Conservation (phyloP, 2,113 vertebrate genomes). For the Lasiurus cinereus region DNA sequence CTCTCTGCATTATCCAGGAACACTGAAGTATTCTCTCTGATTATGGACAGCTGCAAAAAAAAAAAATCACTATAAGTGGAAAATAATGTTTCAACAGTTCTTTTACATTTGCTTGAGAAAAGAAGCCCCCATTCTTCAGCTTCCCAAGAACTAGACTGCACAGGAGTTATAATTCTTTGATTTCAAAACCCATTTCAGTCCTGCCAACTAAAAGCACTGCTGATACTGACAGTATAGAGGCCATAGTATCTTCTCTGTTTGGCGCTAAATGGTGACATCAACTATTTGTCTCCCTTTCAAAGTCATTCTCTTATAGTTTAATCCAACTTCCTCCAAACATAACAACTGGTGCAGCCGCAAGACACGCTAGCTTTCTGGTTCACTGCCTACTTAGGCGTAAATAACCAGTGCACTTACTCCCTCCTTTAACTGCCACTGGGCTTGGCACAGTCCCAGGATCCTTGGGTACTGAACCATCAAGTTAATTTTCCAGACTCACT, state of each 20-base stretch:
- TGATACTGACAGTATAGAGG: not conserved
- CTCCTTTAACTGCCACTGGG: not conserved
- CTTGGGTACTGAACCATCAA: conserved; percentile 72
- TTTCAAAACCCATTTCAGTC: not conserved
- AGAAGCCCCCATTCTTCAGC: not conserved
- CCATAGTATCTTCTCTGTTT: not conserved
- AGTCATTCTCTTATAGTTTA: conserved; percentile 43
- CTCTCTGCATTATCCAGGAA: not conserved
- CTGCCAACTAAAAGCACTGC: not conserved
- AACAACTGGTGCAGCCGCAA: conserved; percentile 44
- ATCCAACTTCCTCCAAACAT: conserved; percentile 58
- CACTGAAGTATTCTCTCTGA: not conserved
- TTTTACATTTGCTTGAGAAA: conserved; percentile 7
- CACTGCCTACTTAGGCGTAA: conserved; percentile 35
- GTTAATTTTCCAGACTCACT: conserved; percentile 71
- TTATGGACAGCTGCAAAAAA: not conserved
- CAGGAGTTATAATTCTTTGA: not conserved
- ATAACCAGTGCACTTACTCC: not conserved
- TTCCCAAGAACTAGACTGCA: not conserved
- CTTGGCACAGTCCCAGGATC: conserved; percentile 56
- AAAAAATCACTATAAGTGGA: not conserved
- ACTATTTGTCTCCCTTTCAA: conserved; percentile 42
- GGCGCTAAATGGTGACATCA: not conserved
- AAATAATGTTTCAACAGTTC: conserved; percentile 3
- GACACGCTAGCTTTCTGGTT: conserved; percentile 55